Evolutionary conservation across 2,797 vertebrate species (phyloP), one percentile per base, ranked within the genome.

Genomic region (Melanotaenia nigrans): DNA sequence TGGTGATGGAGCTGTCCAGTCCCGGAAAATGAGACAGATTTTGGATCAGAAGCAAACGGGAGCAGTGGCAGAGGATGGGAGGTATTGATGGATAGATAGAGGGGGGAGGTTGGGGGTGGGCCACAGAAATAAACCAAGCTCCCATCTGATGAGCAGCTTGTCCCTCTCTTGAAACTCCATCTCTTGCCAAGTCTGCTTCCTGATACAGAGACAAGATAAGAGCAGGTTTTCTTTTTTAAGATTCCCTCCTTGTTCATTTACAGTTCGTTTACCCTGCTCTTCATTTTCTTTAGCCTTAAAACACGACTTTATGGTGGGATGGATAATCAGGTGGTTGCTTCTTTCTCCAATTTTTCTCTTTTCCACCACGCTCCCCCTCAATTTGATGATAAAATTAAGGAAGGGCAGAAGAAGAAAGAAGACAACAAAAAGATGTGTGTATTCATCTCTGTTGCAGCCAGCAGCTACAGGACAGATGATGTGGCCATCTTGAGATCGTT

Each of bases 61-160:
- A 90, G 84, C 76, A 84, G 82, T 75, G 84, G 79, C 76, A 78
- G 76, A 82, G 86, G 81, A 78, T 72, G 69, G 77, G 69, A 53
- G 57, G 74, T 64, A 68, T 42, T 73, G 60, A 65, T 45, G 76
- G 77, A 79, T 63, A 65, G 74, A 74, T 68, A 36, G 79, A 71
- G 64, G 62, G 62, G 68, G 47, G 51, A 40, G 24, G 28, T 40
- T 32, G 30, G 57, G 73, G 70, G 77, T 35, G 82, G 77, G 77
- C 68, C 86, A 88, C 87, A 86, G 90, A 93, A 93, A 94, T 93
- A 93, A 94, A 92, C 89, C 87, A 90, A 83, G 87, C 89, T 93
- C 92, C 93, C 93, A 95, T 94, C 92, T 94, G 94, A 95, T 93
- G 94, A 94, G 93, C 94, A 95, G 94, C 94, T 94, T 95, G 94